Percentiles rank a stretch among this genome's conserved stretches.
These are phyloP conservation scores for Mesocentrotus franciscanus DNA, from an alignment of 53 echinoderm and acorn worm genomes.

Conservation along the genomic window DNA sequence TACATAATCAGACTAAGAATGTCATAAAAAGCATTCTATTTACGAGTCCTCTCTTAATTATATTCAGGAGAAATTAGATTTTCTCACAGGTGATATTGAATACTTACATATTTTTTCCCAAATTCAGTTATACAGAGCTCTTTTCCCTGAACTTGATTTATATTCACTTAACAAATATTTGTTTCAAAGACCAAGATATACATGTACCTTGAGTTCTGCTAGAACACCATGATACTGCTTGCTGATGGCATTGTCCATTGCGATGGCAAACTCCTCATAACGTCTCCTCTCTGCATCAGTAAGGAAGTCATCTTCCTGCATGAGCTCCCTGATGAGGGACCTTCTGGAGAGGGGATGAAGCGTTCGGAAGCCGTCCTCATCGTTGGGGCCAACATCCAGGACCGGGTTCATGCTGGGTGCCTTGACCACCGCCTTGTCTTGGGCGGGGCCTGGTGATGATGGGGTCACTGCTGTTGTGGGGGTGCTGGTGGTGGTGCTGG, in stretches of 20 bases:
- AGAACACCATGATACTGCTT: slow-evolving; percentile 93
- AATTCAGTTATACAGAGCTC: no score
- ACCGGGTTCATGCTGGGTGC: slow-evolving; percentile 71
- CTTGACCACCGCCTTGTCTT: slow-evolving; percentile 35
- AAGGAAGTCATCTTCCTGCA: slow-evolving; percentile 89
- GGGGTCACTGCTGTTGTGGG: slow-evolving; percentile 1
- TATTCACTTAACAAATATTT: no score
- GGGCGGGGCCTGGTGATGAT: neutral
- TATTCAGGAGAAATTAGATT: no score
- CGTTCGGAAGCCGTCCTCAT: slow-evolving; percentile 83
- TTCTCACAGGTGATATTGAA: no score
- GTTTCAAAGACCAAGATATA: no score
- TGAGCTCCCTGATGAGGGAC: slow-evolving; percentile 85
- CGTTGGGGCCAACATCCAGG: slow-evolving; percentile 70
- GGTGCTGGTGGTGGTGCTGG: neutral
- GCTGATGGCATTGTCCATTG: slow-evolving; percentile 86
- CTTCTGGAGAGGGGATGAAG: slow-evolving; percentile 95
- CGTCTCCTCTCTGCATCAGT: slow-evolving; percentile 73
- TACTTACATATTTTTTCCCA: no score
- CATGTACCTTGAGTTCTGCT: slow-evolving; percentile 83
- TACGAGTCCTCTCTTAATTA: no score
- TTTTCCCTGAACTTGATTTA: no score
- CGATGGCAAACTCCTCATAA: slow-evolving; percentile 94
- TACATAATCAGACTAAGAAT: no score
- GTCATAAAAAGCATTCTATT: no score